Conservation (phyloP, 2,113 vertebrate species). For the Platichthys stellatus region DNA sequence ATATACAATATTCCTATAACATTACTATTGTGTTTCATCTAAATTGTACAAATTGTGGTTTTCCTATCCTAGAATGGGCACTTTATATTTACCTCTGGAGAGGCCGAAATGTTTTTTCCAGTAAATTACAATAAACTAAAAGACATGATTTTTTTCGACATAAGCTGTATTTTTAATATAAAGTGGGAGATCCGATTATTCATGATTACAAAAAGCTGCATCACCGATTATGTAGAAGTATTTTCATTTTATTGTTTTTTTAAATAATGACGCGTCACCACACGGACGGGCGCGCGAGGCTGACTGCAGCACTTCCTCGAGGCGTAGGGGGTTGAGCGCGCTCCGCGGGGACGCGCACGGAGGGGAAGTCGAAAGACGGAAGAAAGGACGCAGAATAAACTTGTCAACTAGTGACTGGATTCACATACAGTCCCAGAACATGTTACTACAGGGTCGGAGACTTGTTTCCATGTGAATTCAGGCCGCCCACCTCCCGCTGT, state of each 20-base stretch:
- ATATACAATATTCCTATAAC: too few species aligned
- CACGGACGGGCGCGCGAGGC: conserved; percentile 17
- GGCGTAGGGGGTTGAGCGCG: conserved; percentile 32
- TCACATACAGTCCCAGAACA: conserved; percentile 5
- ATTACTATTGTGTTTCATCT: too few species aligned
- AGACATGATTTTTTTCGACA: too few species aligned
- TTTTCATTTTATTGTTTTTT: neutral
- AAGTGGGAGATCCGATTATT: too few species aligned
- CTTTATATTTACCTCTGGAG: too few species aligned
- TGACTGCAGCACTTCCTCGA: conserved; percentile 59
- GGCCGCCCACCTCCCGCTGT: conserved; percentile 22
- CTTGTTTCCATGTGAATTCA: conserved; percentile 3
- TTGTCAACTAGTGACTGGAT: conserved; percentile 57
- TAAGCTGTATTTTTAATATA: too few species aligned
- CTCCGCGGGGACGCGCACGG: conserved; percentile 49
- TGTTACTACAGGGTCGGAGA: conserved; percentile 15
- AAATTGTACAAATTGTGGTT: too few species aligned
- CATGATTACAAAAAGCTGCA: neutral
- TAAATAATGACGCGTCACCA: neutral
- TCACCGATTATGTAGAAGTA: neutral
- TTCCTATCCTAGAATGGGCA: too few species aligned
- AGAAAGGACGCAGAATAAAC: conserved; percentile 67
- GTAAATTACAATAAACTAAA: too few species aligned
- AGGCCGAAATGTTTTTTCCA: too few species aligned
- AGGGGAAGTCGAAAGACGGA: conserved; percentile 69